A percentile compares a stretch with the other conserved stretches of the same genome.
Conservation (phyloP, 2,113 vertebrate species). For the Catharus fuscescens region DNA sequence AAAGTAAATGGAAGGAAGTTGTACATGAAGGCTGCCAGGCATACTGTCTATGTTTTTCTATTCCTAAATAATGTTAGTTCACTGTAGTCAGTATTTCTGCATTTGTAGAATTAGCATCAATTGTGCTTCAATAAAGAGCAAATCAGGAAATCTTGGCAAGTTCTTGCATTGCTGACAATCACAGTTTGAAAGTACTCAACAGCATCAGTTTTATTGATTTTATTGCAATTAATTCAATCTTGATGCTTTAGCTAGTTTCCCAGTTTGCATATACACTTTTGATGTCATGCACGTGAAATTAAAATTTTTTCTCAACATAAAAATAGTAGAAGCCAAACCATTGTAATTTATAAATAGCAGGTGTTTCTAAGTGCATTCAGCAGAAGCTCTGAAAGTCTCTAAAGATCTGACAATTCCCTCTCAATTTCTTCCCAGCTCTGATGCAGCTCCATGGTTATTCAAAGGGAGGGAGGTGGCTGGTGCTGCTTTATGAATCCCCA, state of each 20-base stretch:
- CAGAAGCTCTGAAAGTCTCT: not conserved
- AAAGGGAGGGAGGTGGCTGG: not conserved
- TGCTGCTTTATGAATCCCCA: not conserved
- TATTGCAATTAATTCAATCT: not conserved
- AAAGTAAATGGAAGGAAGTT: not conserved
- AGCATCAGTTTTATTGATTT: not conserved
- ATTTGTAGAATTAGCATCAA: not conserved
- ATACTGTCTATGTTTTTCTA: not conserved
- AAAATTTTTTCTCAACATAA: not conserved
- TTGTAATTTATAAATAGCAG: not conserved
- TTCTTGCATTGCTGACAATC: not conserved
- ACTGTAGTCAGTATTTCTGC: not conserved
- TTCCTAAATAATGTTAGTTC: not conserved
- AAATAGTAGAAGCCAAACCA: not conserved
- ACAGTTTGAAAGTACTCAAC: not conserved
- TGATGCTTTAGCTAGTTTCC: not conserved
- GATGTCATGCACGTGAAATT: not conserved
- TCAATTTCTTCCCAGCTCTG: not conserved
- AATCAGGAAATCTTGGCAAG: not conserved
- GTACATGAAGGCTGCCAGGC: not conserved
- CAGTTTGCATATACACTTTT: not conserved
- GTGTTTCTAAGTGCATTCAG: not conserved
- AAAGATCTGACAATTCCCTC: not conserved
- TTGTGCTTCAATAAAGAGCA: conserved; percentile 12
- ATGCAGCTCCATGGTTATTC: not conserved